phyloP scores from a whole-genome alignment of 2,113 vertebrate species.

The Halcyon malimbica region DNA sequence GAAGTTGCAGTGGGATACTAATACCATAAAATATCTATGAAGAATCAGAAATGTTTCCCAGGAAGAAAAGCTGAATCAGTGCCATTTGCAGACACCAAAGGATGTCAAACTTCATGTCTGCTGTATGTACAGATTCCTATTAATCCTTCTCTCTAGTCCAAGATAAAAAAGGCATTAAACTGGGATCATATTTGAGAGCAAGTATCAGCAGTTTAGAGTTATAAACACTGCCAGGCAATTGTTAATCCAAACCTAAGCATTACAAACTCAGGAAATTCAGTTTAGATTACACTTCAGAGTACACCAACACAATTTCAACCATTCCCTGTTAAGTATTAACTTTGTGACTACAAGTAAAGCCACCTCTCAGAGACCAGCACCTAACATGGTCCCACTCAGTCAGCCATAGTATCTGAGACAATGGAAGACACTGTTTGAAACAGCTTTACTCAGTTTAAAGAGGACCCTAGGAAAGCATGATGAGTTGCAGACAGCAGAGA shows the following conservation, averaged over 20 bases:
- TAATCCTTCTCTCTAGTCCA: neutral
- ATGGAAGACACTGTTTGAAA: neutral
- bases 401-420: neutral
- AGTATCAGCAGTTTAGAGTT: neutral
- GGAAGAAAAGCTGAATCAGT: constrained; percentile 1
- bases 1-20: neutral
- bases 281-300: neutral
- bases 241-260: constrained; percentile 11
- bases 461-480: neutral
- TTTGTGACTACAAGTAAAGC: neutral
- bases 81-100: neutral
- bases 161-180: constrained; percentile 16
- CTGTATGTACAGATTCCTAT: neutral
- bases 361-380: neutral
- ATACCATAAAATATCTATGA: neutral
- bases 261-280: constrained; percentile 26
- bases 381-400: neutral
- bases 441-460: neutral
- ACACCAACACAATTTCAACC: neutral
- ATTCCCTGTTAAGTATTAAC: constrained; percentile 10
- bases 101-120: neutral
- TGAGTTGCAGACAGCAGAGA: neutral
- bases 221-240: neutral
- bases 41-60: neutral
- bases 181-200: neutral